Conservation (phyloP, 2,797 vertebrate species). For the Ceyx erithaca region DNA sequence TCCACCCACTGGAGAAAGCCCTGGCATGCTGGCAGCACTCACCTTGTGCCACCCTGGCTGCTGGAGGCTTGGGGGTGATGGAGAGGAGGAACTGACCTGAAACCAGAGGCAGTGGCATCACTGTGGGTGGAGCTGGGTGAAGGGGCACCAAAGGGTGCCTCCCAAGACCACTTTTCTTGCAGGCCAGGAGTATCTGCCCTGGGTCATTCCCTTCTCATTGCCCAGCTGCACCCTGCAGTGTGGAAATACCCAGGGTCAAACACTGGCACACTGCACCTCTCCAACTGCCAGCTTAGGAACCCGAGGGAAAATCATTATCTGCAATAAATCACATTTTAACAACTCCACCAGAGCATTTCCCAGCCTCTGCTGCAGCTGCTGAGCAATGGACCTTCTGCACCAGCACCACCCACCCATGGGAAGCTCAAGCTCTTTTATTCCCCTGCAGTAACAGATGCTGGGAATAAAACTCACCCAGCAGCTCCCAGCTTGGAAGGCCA, state of each 20-base stretch:
- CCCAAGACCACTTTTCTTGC: neutral
- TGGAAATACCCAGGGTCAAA: neutral
- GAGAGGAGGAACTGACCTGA: accelerated
- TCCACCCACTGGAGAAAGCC: neutral
- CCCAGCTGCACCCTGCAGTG: accelerated
- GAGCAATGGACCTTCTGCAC: neutral
- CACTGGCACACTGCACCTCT: neutral
- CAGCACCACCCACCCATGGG: neutral
- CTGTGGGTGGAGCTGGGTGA: neutral
- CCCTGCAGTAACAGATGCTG: neutral
- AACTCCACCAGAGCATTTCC: neutral
- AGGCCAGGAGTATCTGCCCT: neutral
- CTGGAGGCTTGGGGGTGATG: accelerated
- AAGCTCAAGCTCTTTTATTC: neutral
- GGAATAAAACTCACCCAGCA: neutral
- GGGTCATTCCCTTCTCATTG: accelerated
- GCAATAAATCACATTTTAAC: neutral
- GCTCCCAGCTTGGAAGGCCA: neutral
- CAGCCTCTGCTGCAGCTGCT: neutral
- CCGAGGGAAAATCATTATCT: neutral
- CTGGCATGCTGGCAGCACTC: neutral
- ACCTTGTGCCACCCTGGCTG: accelerated
- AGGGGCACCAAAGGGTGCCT: accelerated
- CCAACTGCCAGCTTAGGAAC: neutral
- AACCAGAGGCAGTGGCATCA: neutral